Evolutionary conservation across 2,797 vertebrate genomes (phyloP).

Genomic region (Sebastes oblongus): DNA sequence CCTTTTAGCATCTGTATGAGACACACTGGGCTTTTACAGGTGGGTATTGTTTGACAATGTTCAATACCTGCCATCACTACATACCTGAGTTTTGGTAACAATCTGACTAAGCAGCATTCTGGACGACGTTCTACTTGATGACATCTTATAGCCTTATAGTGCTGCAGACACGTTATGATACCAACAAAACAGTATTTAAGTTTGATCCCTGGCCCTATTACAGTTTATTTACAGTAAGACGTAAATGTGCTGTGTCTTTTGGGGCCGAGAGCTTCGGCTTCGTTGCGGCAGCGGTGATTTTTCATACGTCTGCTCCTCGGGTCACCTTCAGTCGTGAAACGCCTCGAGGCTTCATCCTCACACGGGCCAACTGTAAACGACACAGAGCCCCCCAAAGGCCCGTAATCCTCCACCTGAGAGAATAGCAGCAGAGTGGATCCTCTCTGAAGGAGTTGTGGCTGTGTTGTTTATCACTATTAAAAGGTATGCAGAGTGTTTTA

Average conservation of each 20-base stretch:
- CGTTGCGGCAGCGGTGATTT: background rate
- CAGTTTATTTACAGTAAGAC: too few species aligned
- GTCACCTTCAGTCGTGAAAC: conserved; percentile 22
- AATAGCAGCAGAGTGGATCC: background rate
- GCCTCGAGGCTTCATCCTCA: background rate
- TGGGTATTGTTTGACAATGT: too few species aligned
- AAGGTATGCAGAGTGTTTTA: background rate
- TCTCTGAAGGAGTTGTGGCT: background rate
- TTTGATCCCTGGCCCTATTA: too few species aligned
- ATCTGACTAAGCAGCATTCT: too few species aligned
- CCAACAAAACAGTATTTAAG: too few species aligned
- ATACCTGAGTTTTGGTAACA: too few species aligned
- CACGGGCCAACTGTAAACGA: background rate
- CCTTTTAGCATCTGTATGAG: too few species aligned
- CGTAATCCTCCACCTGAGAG: conserved; percentile 25
- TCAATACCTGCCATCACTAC: too few species aligned
- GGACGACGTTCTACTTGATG: too few species aligned
- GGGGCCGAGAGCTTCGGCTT: background rate
- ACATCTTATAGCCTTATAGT: too few species aligned
- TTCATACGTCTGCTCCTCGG: background rate
- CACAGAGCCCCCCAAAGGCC: background rate
- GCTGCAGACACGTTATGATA: too few species aligned
- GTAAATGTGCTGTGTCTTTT: background rate
- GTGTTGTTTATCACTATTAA: background rate
- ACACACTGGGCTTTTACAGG: too few species aligned